These are phyloP conservation scores for Chelon auratus DNA, from an alignment of 2,797 vertebrate species.

Conservation along the genomic window DNA sequence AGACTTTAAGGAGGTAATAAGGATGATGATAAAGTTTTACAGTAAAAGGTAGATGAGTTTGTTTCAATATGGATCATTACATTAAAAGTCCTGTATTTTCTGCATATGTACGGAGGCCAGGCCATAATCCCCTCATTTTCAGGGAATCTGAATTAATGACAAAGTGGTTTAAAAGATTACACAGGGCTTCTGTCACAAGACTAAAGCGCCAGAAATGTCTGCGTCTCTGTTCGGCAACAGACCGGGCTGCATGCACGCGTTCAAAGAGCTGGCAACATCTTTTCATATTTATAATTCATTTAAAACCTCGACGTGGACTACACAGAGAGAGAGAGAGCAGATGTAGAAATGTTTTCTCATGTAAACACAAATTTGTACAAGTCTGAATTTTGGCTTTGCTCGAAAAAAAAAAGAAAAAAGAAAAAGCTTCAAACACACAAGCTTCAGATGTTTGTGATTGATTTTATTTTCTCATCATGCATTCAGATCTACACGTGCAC, in stretches of 20 bases:
- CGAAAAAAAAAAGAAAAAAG: slow-evolving; percentile 39
- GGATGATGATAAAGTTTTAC: not conserved
- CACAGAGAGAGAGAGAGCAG: slow-evolving; percentile 14
- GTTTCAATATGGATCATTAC: slow-evolving; percentile 7
- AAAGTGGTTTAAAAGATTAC: slow-evolving; percentile 70
- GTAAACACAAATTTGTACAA: slow-evolving; percentile 40
- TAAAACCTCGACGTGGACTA: slow-evolving; percentile 21
- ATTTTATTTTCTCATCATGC: slow-evolving; percentile 32
- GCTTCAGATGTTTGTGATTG: slow-evolving; percentile 17
- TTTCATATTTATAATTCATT: slow-evolving; percentile 56
- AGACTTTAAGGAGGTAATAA: slow-evolving; percentile 9
- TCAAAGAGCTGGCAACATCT: slow-evolving; percentile 40
- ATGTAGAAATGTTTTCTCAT: slow-evolving; percentile 27
- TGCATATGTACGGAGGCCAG: slow-evolving; percentile 26
- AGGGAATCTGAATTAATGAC: slow-evolving; percentile 57
- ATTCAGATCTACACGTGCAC: not conserved
- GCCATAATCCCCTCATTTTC: slow-evolving; percentile 61
- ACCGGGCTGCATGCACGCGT: slow-evolving; percentile 13
- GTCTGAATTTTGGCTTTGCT: slow-evolving; percentile 9
- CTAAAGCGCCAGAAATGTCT: slow-evolving; percentile 42
- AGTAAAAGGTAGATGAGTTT: not conserved
- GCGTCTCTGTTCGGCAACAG: slow-evolving; percentile 2
- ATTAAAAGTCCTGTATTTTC: slow-evolving; percentile 27
- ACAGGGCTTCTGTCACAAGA: slow-evolving; percentile 50
- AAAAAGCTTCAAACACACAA: slow-evolving; percentile 14